A percentile compares a stretch with the other conserved stretches of the same genome.
These are phyloP conservation scores for Drosophila formosana DNA, from an alignment of 2,888 invertebrate species.

Conservation along the genomic window DNA sequence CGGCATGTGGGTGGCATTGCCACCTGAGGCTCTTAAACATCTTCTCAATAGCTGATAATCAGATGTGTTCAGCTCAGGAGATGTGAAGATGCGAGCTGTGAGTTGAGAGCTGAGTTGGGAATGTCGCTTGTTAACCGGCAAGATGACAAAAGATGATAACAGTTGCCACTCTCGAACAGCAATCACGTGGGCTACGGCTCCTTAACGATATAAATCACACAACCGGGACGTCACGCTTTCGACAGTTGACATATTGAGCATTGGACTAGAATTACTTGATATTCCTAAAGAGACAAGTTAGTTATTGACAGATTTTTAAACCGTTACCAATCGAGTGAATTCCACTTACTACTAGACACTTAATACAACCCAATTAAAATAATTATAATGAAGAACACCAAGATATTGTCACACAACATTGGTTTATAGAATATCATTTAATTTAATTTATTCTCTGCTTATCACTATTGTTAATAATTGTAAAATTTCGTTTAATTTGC, in stretches of 20 bases:
- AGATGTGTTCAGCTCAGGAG: constrained; percentile 10
- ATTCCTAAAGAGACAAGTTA: constrained; percentile 3
- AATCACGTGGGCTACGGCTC: constrained; percentile 45
- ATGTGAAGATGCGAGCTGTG: not conserved
- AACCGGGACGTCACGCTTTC: not conserved
- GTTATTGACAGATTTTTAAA: not conserved
- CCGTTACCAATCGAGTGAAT: not conserved
- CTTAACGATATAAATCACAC: constrained; percentile 17
- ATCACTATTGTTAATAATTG: no score
- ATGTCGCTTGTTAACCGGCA: constrained; percentile 62
- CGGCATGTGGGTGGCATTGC: constrained; percentile 24
- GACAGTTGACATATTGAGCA: constrained; percentile 1
- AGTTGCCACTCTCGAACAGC: constrained; percentile 35
- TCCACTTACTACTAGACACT: not conserved
- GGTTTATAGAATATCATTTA: no score
- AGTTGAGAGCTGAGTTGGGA: constrained; percentile 20
- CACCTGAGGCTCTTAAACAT: constrained; percentile 64
- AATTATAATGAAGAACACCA: no score
- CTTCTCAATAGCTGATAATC: constrained; percentile 47
- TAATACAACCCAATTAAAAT: no score
- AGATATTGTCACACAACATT: no score
- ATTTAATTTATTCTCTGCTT: no score
- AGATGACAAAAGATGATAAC: constrained; percentile 58
- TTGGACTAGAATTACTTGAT: constrained; percentile 3
- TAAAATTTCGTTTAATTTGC: no score